Base-by-base conservation (phyloP, 35 echinoderm and acorn worm species). In the Eucidaris tribuloides region DNA sequence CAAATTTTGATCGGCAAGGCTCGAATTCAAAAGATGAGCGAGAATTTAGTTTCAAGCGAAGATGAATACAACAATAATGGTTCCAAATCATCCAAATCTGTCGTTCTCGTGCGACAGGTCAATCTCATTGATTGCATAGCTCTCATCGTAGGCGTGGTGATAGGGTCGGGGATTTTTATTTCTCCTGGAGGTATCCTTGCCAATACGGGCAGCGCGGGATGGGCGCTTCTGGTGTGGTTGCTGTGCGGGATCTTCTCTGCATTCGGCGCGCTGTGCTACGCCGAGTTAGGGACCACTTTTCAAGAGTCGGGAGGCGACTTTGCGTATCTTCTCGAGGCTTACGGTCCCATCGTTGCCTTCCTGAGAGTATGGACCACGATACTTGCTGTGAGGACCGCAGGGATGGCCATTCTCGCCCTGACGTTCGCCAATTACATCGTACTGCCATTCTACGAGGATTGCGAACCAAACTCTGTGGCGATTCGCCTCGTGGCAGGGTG, bases 241-340 rank as follows among this genome's bases (percentile, higher is more conserved):
- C 37, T 62, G 2, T 82, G 80, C 29, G 80, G 80, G 6, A 44
- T 81, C 42, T 39, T 65, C 36, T 84, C 48, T 14, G 76, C 70
- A 20, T 3, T 81, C 46, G 91, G 85, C 34, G 86, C 92, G 0
- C 77, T 94, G 22, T 86, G 86, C 34, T 89, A 83, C 45, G 86
- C 92, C 19, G 92, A 94, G 54, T 77, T 94, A 14, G 87, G 92
- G 5, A 90, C 92, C 4, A 88, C 88, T 43, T 79, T 94, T 28
- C 77, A 59, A 0, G 84, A 76, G 37, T 94, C 92, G 24, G 92
- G 92, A 30, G 92, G 92, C 7, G 87, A 89, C 4, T 94, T 85
- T 36, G 56, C 81, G 0, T 94, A 82, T 29, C 46, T 94, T 27
- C 11, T 85, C 28, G 82, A 84, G 30, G 71, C 28, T 28, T 89